Conservation (phyloP, 2,888 invertebrate species). For the Scelioninae gen. 1 region DNA sequence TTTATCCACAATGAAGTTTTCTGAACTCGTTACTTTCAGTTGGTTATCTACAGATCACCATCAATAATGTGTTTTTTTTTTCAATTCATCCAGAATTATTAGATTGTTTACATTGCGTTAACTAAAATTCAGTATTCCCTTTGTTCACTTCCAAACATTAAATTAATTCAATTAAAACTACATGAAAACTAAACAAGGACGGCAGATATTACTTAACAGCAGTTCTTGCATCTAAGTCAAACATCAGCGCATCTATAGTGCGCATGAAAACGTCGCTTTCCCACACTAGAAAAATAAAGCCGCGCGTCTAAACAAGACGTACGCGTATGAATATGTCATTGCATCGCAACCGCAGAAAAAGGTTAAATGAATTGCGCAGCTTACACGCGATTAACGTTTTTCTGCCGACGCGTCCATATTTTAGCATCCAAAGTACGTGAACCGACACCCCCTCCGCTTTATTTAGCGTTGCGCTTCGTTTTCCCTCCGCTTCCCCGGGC, state of each 20-base stretch:
- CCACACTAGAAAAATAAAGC: conserved; percentile 49
- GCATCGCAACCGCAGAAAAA: conserved; percentile 49
- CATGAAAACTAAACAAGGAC: not conserved
- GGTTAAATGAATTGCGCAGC: conserved; percentile 58
- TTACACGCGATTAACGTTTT: conserved; percentile 67
- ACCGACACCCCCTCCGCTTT: conserved; percentile 36
- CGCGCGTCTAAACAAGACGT: conserved; percentile 41
- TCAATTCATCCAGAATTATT: no score
- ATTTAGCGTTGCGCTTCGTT: conserved; percentile 24
- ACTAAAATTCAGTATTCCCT: no score
- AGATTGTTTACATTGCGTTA: no score
- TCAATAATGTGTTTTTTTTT: no score
- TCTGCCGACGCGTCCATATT: conserved; percentile 57
- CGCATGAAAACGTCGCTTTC: conserved; percentile 33
- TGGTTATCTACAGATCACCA: no score
- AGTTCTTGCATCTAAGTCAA: not conserved
- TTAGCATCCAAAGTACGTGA: conserved; percentile 60
- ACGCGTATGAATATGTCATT: conserved; percentile 63
- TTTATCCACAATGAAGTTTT: no score
- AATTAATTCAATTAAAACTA: not conserved
- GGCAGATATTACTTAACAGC: not conserved
- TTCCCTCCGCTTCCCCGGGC: conserved; percentile 3
- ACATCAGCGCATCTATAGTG: conserved; percentile 4
- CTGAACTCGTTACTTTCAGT: no score
- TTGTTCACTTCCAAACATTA: no score